Conservation (phyloP, 2,797 vertebrate species). For the Pristis pectinata region DNA sequence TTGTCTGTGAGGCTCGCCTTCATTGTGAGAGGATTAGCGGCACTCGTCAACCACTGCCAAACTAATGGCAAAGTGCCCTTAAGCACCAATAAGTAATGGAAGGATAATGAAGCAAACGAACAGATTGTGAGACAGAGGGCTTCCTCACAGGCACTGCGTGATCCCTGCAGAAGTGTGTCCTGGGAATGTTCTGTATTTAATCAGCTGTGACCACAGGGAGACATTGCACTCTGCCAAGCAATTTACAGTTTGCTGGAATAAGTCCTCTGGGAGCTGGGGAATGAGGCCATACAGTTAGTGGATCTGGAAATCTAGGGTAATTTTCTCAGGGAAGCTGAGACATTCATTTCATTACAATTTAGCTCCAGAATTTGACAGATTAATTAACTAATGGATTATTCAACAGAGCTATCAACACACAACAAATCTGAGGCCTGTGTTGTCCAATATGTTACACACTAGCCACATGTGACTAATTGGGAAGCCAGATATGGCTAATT, state of each 20-base stretch:
- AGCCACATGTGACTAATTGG: background rate
- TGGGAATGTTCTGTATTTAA: conserved; percentile 14
- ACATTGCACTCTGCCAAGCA: background rate
- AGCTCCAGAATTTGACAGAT: conserved; percentile 28
- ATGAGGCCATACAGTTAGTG: background rate
- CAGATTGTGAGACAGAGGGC: conserved; percentile 6
- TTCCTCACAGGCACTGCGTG: background rate
- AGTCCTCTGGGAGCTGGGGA: background rate
- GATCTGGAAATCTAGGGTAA: conserved; percentile 23
- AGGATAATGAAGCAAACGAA: background rate
- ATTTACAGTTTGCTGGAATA: conserved; percentile 25
- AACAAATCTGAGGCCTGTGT: background rate
- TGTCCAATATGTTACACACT: background rate
- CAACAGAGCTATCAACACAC: background rate
- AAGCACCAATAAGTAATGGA: no score
- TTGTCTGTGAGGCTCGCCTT: background rate
- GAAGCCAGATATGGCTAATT: conserved; percentile 6
- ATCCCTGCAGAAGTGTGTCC: background rate
- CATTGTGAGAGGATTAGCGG: background rate
- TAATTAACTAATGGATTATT: conserved; percentile 17
- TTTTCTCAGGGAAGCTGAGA: conserved; percentile 8
- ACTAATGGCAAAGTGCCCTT: background rate
- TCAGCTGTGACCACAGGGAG: background rate
- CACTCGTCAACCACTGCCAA: background rate
- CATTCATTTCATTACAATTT: background rate